Conservation (phyloP, 2,797 vertebrate species). For the Clarias laeviceps region DNA sequence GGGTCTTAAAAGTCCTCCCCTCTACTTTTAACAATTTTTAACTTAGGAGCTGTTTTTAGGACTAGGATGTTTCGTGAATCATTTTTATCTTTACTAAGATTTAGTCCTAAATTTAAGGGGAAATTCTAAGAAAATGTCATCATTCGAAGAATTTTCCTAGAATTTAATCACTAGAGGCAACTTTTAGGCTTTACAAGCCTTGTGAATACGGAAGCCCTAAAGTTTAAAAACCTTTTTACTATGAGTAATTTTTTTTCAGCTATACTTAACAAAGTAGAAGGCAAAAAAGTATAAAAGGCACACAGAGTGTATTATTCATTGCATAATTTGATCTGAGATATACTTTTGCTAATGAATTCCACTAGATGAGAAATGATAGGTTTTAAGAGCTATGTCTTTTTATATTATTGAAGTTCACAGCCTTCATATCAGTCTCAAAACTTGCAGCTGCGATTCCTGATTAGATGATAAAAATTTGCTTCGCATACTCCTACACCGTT, state of each 20-base stretch:
- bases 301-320: not conserved
- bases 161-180: too few species aligned
- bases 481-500: not conserved
- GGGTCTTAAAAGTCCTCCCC: too few species aligned
- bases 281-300: not conserved
- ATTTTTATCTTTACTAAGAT: too few species aligned
- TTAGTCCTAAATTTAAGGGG: too few species aligned
- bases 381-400: not conserved
- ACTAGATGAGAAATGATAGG: not conserved
- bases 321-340: not conserved
- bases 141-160: too few species aligned
- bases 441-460: not conserved
- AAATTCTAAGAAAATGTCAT: too few species aligned
- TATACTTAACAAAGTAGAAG: not conserved
- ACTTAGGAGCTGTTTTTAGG: too few species aligned
- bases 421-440: not conserved
- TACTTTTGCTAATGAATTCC: constrained; percentile 4
- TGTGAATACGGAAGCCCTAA: too few species aligned
- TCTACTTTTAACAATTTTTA: too few species aligned
- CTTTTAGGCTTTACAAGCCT: too few species aligned
- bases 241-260: not conserved
- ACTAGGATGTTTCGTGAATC: too few species aligned
- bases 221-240: not conserved
- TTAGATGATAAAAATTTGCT: constrained; percentile 11
- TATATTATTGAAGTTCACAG: not conserved